Evolutionary conservation across 2,888 invertebrate species (phyloP).

Genomic region (Yponomeuta evonymella): DNA sequence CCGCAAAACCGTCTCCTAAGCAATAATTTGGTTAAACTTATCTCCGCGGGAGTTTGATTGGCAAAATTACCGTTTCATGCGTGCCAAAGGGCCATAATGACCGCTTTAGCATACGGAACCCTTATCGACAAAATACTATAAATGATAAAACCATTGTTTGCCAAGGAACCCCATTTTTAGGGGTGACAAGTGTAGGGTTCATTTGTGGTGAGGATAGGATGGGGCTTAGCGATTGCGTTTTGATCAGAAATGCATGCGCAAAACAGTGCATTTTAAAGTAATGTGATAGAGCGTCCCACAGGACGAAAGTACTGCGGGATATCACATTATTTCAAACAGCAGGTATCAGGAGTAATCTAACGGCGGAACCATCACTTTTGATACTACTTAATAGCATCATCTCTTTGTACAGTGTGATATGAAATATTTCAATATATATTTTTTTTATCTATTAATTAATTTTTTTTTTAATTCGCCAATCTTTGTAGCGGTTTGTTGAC

Average conservation of each 20-base stretch:
- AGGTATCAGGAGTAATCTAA: too few species aligned
- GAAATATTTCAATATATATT: too few species aligned
- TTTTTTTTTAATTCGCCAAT: too few species aligned
- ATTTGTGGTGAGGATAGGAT: conserved; percentile 19
- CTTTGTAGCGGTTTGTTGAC: too few species aligned
- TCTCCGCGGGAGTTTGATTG: conserved; percentile 20
- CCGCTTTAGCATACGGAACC: conserved; percentile 14
- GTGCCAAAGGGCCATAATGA: conserved; percentile 16
- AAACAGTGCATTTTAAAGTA: too few species aligned
- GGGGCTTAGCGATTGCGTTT: background rate
- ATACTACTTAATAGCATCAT: too few species aligned
- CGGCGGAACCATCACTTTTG: too few species aligned
- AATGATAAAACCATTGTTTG: conserved; percentile 38
- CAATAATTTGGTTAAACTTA: conserved; percentile 18
- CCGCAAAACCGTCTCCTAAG: background rate
- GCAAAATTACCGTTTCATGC: conserved; percentile 21
- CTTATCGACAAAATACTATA: conserved; percentile 30
- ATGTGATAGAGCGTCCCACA: too few species aligned
- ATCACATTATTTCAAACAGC: too few species aligned
- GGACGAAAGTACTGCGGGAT: too few species aligned
- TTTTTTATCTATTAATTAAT: too few species aligned
- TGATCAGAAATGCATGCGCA: conserved; percentile 6
- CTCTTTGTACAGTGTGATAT: too few species aligned
- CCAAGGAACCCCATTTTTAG: conserved; percentile 28
- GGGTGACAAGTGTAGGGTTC: conserved; percentile 20